phyloP scores from a whole-genome alignment of 2,797 vertebrate species.

The Oryzias dopingdopingensis region DNA sequence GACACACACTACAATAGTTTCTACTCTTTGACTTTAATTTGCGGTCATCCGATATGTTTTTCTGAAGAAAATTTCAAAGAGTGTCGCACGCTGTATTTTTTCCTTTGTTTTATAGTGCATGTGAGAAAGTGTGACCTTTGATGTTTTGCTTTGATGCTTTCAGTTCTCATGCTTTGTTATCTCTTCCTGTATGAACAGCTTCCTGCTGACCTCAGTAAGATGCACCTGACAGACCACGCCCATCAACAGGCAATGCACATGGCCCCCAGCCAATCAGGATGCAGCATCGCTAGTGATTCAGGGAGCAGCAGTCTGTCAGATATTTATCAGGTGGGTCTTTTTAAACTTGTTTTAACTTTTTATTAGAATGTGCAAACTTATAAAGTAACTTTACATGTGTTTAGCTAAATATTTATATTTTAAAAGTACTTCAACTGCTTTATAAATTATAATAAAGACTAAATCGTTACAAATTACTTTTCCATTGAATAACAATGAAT shows the following conservation, averaged over 20 bases:
- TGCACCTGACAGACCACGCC: constrained; percentile 92
- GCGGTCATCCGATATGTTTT: constrained; percentile 21
- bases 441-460: no score
- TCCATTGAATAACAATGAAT: no score
- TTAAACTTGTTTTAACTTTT: not conserved
- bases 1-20: constrained; percentile 28
- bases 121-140: constrained; percentile 6
- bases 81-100: no score
- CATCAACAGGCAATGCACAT: constrained; percentile 90
- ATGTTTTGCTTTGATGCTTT: constrained; percentile 25
- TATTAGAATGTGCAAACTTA: not conserved
- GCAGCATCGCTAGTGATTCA: constrained; percentile 97
- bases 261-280: constrained; percentile 94
- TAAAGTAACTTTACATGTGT: not conserved
- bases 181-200: constrained; percentile 79
- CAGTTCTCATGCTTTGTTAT: constrained; percentile 26
- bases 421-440: no score
- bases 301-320: constrained; percentile 98
- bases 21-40: constrained; percentile 19
- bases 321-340: constrained; percentile 88
- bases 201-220: constrained; percentile 95
- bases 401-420: not conserved
- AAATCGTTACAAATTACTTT: no score
- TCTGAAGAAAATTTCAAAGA: not conserved
- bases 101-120: constrained; percentile 4